These are phyloP conservation scores for Ctenopoma multispine DNA, from an alignment of 2,797 vertebrate species.

Conservation along the genomic window DNA sequence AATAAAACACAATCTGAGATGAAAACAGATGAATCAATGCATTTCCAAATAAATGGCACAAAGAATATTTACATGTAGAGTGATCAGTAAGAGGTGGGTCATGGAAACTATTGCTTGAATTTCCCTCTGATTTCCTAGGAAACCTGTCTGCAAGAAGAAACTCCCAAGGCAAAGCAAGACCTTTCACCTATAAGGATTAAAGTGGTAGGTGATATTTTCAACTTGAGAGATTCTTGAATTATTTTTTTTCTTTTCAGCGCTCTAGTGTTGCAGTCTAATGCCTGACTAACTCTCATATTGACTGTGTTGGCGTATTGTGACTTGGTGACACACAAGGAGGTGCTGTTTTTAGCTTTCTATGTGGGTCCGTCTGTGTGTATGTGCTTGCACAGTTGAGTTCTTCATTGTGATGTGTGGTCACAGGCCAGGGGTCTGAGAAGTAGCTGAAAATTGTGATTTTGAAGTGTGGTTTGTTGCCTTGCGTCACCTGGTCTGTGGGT, in stretches of 20 bases:
- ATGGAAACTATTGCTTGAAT: conserved; percentile 28
- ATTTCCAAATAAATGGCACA: conserved; percentile 13
- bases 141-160: conserved; percentile 82
- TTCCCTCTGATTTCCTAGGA: conserved; percentile 73
- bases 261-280: conserved; percentile 29
- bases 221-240: conserved; percentile 7
- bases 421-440: conserved; percentile 28
- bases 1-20: conserved; percentile 30
- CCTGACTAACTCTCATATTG: conserved; percentile 40
- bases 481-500: conserved; percentile 47
- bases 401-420: conserved; percentile 11
- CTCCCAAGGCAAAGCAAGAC: conserved; percentile 79
- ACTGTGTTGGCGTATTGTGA: conserved; percentile 44
- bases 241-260: conserved; percentile 1
- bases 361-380: conserved; percentile 1
- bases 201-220: conserved; percentile 77
- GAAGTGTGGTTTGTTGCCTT: conserved; percentile 28
- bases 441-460: conserved; percentile 50
- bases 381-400: conserved; percentile 22
- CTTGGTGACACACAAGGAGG: conserved; percentile 3
- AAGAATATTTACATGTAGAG: not conserved
- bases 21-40: conserved; percentile 16
- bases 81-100: not conserved
- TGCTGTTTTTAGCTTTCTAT: conserved; percentile 53
- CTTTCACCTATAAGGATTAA: conserved; percentile 87